phyloP scores from a whole-genome alignment of 2,113 vertebrate genomes.

The Picathartes gymnocephalus region DNA sequence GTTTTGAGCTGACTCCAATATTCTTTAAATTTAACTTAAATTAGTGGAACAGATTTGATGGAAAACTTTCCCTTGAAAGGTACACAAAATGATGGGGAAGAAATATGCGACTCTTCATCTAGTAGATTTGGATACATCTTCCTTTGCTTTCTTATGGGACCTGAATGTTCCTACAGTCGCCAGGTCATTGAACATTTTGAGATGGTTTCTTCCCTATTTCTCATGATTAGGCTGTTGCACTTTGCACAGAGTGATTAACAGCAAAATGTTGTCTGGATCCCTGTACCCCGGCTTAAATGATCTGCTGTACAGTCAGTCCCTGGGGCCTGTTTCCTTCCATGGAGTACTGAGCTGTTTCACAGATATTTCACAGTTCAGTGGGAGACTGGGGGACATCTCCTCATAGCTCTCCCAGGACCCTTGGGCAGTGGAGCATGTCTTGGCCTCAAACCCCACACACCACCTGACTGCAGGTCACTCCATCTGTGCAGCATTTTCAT shows the following conservation, averaged over 20 bases:
- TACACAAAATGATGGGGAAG: neutral
- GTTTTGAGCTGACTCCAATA: neutral
- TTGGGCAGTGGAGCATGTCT: neutral
- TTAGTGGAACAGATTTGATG: neutral
- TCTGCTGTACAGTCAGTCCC: neutral
- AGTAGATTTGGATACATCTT: neutral
- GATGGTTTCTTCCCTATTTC: neutral
- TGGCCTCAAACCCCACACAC: neutral
- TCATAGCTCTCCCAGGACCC: neutral
- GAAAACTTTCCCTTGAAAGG: neutral
- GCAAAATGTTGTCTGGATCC: neutral
- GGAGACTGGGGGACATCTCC: neutral
- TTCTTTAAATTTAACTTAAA: neutral
- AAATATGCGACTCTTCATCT: neutral
- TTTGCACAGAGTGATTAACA: neutral
- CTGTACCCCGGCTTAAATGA: neutral
- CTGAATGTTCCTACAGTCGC: neutral
- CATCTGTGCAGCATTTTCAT: neutral
- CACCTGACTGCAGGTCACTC: neutral
- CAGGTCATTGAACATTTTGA: neutral
- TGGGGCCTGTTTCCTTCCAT: neutral
- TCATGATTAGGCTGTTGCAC: neutral
- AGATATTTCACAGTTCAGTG: neutral
- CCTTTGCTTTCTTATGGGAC: neutral
- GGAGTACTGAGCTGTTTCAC: neutral